A percentile compares a stretch with the other conserved stretches of the same genome.
These are phyloP conservation scores for Drosophila kambysellisi DNA, from an alignment of 2,888 invertebrate genomes.

Conservation along the genomic window DNA sequence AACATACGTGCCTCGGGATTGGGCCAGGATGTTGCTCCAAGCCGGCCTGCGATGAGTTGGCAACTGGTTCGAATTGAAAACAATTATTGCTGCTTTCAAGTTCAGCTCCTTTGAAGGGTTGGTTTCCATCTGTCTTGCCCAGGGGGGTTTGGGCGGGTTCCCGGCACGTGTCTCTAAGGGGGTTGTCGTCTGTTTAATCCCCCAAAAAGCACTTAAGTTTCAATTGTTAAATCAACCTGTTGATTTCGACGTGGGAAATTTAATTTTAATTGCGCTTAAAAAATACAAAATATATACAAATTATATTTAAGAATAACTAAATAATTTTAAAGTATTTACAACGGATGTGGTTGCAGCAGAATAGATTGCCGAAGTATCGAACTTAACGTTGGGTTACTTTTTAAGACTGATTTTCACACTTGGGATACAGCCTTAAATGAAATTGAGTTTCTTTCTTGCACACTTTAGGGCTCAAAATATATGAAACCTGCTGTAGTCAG, in stretches of 20 bases:
- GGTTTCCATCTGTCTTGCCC: conserved; percentile 5
- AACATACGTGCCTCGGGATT: conserved; percentile 27
- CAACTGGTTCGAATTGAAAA: conserved; percentile 76
- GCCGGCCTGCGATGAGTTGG: conserved; percentile 26
- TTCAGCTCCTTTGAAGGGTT: conserved; percentile 30
- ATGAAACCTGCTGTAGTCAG: not conserved
- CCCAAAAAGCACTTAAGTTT: conserved; percentile 64
- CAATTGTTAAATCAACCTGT: conserved; percentile 63
- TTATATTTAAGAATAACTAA: not conserved
- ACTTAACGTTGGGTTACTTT: not conserved
- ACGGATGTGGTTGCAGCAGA: not conserved
- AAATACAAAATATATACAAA: not conserved
- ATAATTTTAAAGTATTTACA: not conserved
- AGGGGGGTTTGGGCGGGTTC: conserved; percentile 22
- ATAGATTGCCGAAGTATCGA: not conserved
- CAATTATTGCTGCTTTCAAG: conserved; percentile 66
- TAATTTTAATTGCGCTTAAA: conserved; percentile 24
- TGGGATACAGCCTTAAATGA: not conserved
- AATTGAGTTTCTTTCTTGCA: conserved; percentile 1
- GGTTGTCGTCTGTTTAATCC: conserved; percentile 56
- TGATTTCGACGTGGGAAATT: conserved; percentile 30
- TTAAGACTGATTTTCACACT: not conserved
- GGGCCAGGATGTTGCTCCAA: conserved; percentile 33
- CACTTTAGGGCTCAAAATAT: conserved; percentile 1
- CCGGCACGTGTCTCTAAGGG: conserved; percentile 67